Conservation (phyloP, 1,140 invertebrate genomes). For the Lucilia cuprina region DNA sequence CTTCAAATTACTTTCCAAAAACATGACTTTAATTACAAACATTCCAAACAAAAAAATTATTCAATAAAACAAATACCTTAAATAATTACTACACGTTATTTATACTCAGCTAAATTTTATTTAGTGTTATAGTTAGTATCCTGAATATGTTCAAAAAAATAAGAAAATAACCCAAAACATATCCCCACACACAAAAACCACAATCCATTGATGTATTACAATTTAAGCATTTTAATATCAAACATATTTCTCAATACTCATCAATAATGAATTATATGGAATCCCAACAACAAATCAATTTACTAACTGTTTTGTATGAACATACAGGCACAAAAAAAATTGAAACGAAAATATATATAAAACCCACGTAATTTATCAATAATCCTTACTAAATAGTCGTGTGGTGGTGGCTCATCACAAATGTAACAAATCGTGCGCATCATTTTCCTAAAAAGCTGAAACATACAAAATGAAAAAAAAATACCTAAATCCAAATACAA, state of each 20-base stretch:
- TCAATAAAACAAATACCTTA: too few relatives aligned
- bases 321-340: neutral
- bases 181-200: too few relatives aligned
- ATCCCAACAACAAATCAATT: neutral
- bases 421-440: constrained; percentile 25
- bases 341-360: too few relatives aligned
- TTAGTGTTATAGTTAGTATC: too few relatives aligned
- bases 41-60: too few relatives aligned
- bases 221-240: neutral
- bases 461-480: neutral
- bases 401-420: constrained; percentile 18
- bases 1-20: too few relatives aligned
- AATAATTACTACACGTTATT: too few relatives aligned
- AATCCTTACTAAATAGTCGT: constrained; percentile 24
- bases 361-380: constrained; percentile 24
- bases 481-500: neutral
- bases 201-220: too few relatives aligned
- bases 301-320: neutral
- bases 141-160: too few relatives aligned
- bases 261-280: neutral
- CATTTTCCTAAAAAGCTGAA: neutral
- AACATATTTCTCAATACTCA: neutral
- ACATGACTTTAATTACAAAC: too few relatives aligned
- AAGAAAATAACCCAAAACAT: too few relatives aligned
- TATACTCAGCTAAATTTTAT: too few relatives aligned